These are phyloP conservation scores for Actenoides lindsayi DNA, from an alignment of 2,113 vertebrate species.

Conservation along the genomic window DNA sequence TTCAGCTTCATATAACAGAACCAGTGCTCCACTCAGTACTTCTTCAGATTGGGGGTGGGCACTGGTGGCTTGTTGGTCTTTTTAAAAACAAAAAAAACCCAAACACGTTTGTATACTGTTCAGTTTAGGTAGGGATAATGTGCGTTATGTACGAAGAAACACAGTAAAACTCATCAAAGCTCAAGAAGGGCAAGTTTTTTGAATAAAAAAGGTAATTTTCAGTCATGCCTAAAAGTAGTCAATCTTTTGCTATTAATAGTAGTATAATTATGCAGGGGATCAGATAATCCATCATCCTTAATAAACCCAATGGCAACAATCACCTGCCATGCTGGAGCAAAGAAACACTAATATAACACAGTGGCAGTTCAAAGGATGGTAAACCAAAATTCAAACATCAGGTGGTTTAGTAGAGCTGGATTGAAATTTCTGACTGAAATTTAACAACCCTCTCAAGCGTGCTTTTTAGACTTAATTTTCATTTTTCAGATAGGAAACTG, in stretches of 20 bases:
- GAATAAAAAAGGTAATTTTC: not conserved
- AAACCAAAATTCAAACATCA: not conserved
- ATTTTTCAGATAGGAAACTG: not conserved
- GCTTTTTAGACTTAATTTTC: not conserved
- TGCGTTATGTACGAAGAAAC: not conserved
- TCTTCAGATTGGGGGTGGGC: not conserved
- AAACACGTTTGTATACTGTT: fast-evolving
- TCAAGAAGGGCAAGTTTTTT: not conserved
- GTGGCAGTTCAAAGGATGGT: not conserved
- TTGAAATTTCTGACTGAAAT: not conserved
- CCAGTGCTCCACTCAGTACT: not conserved
- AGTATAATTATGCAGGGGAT: not conserved
- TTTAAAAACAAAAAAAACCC: not conserved
- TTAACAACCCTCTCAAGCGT: not conserved
- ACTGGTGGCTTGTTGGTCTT: not conserved
- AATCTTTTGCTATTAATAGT: not conserved
- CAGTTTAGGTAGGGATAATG: not conserved
- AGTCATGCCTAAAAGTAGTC: not conserved
- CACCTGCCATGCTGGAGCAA: not conserved
- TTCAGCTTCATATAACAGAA: not conserved
- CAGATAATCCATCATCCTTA: not conserved
- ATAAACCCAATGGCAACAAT: not conserved
- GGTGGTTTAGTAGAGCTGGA: not conserved
- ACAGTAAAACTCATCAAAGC: not conserved
- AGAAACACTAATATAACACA: not conserved